Base-by-base conservation (phyloP, 2,797 vertebrate species). In the Syngnathus acus region DNA sequence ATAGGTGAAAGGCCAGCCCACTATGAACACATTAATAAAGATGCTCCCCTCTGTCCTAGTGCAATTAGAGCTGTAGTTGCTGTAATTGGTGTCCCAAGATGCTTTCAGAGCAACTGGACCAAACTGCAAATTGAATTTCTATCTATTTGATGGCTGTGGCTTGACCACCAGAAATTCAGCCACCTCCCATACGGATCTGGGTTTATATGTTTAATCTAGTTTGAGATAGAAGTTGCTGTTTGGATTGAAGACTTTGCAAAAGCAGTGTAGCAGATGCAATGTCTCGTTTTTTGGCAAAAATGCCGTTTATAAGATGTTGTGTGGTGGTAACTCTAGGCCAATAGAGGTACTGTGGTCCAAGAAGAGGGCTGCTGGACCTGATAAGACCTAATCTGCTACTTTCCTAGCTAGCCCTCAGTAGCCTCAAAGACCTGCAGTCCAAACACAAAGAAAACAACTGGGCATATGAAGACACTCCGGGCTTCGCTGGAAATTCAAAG, bases 41-140 rank as follows among this genome's bases (percentile, higher is more conserved):
- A 92, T 89, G 60, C 26, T 61, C 76, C 26, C 60, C 76, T 79
- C 79, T 77, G 76, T 81, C 79, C 72, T 51, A 63, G 82, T 73
- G 77, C 89, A 92, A 91, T 93, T 92, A 93, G 71, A 86, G 83
- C 85, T 89, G 88, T 75, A 84, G 87, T 81, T 85, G 86, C 89
- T 85, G 81, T 85, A 85, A 87, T 89, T 84, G 76, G 78, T 61
- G 76, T 70, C 78, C 64, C 80, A 70, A 85, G 88, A 89, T 74
- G 77, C 82, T 83, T 67, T 72, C 74, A 78, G 79, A 85, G 81
- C 80, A 80, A 79, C 42, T 76, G 68, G 78, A 89, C 82, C 72
- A 78, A 76, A 68, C 71, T 51, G 47, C 79, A 87, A 78, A 87
- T 85, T 69, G 0, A 78, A 69, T 84, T 84, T 84, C 79, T 81